Conservation (phyloP, 2,797 vertebrate species). For the Pristis pectinata region DNA sequence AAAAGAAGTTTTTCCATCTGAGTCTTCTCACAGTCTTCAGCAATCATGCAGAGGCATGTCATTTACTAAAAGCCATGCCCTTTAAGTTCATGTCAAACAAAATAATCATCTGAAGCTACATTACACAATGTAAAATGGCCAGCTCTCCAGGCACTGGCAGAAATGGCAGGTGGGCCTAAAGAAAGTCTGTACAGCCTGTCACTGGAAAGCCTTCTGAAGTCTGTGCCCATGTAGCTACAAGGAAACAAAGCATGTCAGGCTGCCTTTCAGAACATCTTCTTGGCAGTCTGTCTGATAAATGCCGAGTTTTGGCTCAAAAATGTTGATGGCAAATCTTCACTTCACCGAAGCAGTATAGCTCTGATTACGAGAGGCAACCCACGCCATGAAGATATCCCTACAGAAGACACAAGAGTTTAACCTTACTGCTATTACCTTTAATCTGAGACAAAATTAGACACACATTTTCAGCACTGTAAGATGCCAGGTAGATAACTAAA, state of each 20-base stretch:
- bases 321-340: slow-evolving; percentile 41
- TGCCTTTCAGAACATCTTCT: slow-evolving; percentile 36
- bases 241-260: slow-evolving; percentile 38
- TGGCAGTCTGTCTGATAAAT: slow-evolving; percentile 34
- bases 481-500: slow-evolving; percentile 39
- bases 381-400: slow-evolving; percentile 45
- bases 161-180: slow-evolving; percentile 36
- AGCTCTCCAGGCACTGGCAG: slow-evolving; percentile 37
- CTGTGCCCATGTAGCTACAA: slow-evolving; percentile 36
- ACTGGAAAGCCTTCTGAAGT: slow-evolving; percentile 36
- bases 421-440: slow-evolving; percentile 40
- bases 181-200: slow-evolving; percentile 36
- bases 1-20: slow-evolving; percentile 24
- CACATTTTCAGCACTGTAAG: slow-evolving; percentile 47
- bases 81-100: slow-evolving; percentile 38
- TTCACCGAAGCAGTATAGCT: slow-evolving; percentile 41
- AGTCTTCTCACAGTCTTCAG: slow-evolving; percentile 36
- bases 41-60: slow-evolving; percentile 36
- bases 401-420: slow-evolving; percentile 44
- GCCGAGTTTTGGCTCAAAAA: slow-evolving; percentile 30
- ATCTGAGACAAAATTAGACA: slow-evolving; percentile 45
- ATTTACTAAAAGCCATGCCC: slow-evolving; percentile 37
- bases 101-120: slow-evolving; percentile 38
- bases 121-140: slow-evolving; percentile 38
- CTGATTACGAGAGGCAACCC: slow-evolving; percentile 41